Conservation (phyloP, 2,888 invertebrate genomes). For the Arge pagana region DNA sequence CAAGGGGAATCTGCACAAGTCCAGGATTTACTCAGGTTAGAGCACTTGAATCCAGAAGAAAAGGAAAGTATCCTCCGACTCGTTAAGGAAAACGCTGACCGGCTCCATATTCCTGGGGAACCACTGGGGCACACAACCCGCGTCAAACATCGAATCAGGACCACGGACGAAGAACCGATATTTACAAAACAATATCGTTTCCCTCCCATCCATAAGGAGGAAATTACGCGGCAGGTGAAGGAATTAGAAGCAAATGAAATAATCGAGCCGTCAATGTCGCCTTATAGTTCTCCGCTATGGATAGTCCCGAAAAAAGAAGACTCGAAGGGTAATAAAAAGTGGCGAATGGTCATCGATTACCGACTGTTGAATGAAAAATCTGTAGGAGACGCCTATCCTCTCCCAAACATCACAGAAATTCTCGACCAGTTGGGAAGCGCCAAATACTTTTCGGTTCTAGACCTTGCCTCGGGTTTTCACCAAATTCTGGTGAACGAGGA, state of each 20-base stretch:
- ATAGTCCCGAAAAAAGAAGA: constrained; percentile 20
- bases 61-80: neutral
- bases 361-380: neutral
- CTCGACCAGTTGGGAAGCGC: neutral
- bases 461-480: constrained; percentile 28
- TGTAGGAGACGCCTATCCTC: neutral
- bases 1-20: neutral
- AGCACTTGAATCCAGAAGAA: neutral
- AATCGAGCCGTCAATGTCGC: neutral
- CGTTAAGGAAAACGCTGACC: constrained; percentile 6
- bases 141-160: constrained; percentile 2
- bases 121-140: neutral
- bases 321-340: constrained; percentile 10
- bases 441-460: constrained; percentile 6
- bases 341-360: constrained; percentile 12
- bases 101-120: constrained; percentile 6
- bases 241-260: constrained; percentile 18
- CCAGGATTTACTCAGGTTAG: neutral
- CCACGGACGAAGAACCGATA: constrained; percentile 1
- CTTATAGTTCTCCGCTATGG: constrained; percentile 19
- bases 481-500: constrained; percentile 21
- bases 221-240: constrained; percentile 10
- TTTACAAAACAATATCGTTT: constrained; percentile 8
- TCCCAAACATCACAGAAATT: neutral
- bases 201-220: neutral